A percentile compares a stretch with the other conserved stretches of the same genome.
These are phyloP conservation scores for Drosophila formosana DNA, from an alignment of 2,888 invertebrate genomes.

Conservation along the genomic window DNA sequence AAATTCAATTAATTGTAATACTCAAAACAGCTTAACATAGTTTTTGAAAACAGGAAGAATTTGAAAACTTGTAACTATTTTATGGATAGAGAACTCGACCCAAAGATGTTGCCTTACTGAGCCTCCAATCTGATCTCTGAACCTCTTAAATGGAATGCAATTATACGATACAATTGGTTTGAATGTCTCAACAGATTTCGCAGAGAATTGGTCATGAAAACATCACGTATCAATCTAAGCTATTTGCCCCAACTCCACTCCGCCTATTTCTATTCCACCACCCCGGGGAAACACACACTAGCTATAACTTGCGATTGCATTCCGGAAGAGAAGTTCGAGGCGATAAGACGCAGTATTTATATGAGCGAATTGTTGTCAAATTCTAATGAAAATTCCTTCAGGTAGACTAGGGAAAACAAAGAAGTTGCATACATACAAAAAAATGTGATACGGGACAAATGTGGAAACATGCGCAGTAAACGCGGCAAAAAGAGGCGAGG, in stretches of 20 bases:
- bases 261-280: neutral
- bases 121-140: neutral
- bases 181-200: slow-evolving; percentile 21
- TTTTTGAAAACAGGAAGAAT: too few species aligned
- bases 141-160: neutral
- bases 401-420: slow-evolving; percentile 60
- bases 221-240: slow-evolving; percentile 25
- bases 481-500: slow-evolving; percentile 3
- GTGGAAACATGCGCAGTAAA: slow-evolving; percentile 59
- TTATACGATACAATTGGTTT: slow-evolving; percentile 15
- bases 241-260: neutral
- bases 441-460: slow-evolving; percentile 22
- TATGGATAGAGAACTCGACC: neutral
- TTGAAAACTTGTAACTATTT: too few species aligned
- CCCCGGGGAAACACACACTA: slow-evolving; percentile 2
- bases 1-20: too few species aligned
- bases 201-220: slow-evolving; percentile 38
- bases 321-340: slow-evolving; percentile 18
- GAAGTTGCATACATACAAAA: slow-evolving; percentile 44
- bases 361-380: slow-evolving; percentile 42
- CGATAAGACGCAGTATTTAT: slow-evolving; percentile 61
- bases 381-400: slow-evolving; percentile 72
- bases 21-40: too few species aligned
- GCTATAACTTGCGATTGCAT: slow-evolving; percentile 48
- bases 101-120: neutral